Conservation (phyloP, 1,140 invertebrate genomes). For the Saccostrea cuccullata region DNA sequence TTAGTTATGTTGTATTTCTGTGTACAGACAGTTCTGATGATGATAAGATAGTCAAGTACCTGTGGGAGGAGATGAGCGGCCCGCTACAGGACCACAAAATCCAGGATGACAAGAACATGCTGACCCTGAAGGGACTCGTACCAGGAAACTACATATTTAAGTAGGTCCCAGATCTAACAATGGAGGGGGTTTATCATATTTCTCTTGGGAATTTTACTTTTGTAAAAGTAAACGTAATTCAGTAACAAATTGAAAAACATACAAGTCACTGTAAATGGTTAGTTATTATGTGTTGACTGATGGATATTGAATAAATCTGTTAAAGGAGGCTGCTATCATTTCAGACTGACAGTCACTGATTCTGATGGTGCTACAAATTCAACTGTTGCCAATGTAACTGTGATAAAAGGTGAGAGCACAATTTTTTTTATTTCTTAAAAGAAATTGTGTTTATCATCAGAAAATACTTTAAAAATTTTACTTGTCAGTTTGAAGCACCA, state of each 20-base stretch:
- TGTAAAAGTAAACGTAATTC: no score
- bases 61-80: constrained; percentile 94
- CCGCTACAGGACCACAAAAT: constrained; percentile 90
- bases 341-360: constrained; percentile 92
- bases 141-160: constrained; percentile 96
- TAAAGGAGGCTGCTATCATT: background rate
- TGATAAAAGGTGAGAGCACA: constrained; percentile 84
- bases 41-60: constrained; percentile 89
- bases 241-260: no score
- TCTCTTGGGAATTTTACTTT: no score
- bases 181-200: no score
- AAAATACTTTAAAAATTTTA: no score
- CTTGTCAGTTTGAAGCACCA: background rate
- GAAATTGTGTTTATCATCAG: no score
- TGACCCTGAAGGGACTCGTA: constrained; percentile 88
- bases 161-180: constrained; percentile 76
- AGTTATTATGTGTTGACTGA: no score
- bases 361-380: constrained; percentile 92
- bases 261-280: no score
- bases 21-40: constrained; percentile 85
- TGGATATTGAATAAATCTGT: no score
- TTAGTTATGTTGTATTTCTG: background rate
- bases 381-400: constrained; percentile 92
- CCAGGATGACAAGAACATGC: constrained; percentile 87
- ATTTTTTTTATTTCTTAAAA: no score